Base-by-base conservation (phyloP, 2,888 invertebrate species). In the Rapana venosa region DNA sequence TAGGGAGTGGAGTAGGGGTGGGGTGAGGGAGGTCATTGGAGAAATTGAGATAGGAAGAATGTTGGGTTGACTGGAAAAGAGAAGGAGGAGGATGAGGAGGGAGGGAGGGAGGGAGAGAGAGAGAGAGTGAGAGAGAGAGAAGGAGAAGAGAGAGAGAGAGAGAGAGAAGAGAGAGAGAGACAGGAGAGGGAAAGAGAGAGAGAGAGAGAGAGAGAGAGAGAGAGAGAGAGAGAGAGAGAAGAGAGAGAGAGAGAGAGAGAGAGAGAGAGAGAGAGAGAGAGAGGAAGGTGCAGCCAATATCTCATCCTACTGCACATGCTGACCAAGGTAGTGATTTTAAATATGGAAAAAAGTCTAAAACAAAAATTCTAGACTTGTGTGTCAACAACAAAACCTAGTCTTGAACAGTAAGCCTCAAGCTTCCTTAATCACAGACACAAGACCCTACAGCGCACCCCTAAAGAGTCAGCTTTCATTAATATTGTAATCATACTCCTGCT, bases 121-220 rank as follows among this genome's bases (percentile, higher is more conserved):
- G 74, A n/a, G 74, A 74, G 22, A n/a, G 74, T n/a, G 74, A 74
- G n/a, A 74, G n/a, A 74, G 74, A 74, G n/a, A 74, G n/a, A 74
- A n/a, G n/a, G n/a, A n/a, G n/a, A n/a, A 74, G 74, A 74, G 74
- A 74, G 74, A 74, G 74, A 74, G 74, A 74, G 74, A 74, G 74
- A 74, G 26, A 74, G 74, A 74, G 74, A 74, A 74, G 26, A 74
- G 26, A 74, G n/a, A 74, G 74, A 74, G n/a, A 74, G 26, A 74
- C 26, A 74, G 26, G 26, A 74, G 4, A 74, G 26, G n/a, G 26
- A 74, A 8, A 74, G 74, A 74, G 74, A 74, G n/a, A 74, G 74
- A n/a, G 74, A 74, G n/a, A 74, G 6, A 74, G n/a, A 74, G n/a
- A 74, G 8, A 74, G 8, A 74, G n/a, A 74, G n/a, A 74, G n/a